Percentiles rank a stretch among this genome's conserved stretches.
Conservation (phyloP, 2,113 vertebrate species). For the Chiloscyllium plagiosum region DNA sequence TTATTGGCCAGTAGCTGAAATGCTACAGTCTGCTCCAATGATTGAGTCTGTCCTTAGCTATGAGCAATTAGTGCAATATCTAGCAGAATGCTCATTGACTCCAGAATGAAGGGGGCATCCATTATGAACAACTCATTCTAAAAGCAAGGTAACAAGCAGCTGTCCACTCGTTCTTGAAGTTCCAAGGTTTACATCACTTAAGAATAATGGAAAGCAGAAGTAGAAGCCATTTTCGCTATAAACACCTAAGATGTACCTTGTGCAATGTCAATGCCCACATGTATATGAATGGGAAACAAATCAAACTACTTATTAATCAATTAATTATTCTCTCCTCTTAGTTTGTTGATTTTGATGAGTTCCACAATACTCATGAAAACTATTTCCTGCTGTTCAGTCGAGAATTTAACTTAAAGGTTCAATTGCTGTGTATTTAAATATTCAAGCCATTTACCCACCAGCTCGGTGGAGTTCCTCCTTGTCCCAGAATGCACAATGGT, state of each 20-base stretch:
- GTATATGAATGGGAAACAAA: neutral
- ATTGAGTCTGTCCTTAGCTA: too few species aligned
- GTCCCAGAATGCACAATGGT: neutral
- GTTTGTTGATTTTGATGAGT: neutral
- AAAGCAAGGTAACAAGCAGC: neutral
- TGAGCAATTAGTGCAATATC: neutral
- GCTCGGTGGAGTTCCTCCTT: neutral
- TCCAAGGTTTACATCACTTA: neutral
- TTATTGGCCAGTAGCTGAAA: neutral
- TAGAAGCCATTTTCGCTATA: neutral
- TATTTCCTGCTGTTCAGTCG: neutral
- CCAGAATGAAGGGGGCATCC: neutral
- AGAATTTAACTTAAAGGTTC: neutral
- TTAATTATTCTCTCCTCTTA: neutral
- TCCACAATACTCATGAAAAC: neutral
- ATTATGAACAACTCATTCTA: neutral
- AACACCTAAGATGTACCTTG: too few species aligned
- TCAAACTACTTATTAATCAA: neutral
- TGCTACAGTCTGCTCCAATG: neutral
- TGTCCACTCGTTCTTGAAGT: neutral
- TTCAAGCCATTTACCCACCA: neutral
- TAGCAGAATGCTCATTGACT: neutral
- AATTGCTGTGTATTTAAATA: neutral
- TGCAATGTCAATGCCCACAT: neutral
- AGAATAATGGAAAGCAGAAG: neutral